A percentile compares a stretch with the other conserved stretches of the same genome.
These are phyloP conservation scores for Zeuzera pyrina DNA, from an alignment of 2,888 invertebrate species.

Conservation along the genomic window DNA sequence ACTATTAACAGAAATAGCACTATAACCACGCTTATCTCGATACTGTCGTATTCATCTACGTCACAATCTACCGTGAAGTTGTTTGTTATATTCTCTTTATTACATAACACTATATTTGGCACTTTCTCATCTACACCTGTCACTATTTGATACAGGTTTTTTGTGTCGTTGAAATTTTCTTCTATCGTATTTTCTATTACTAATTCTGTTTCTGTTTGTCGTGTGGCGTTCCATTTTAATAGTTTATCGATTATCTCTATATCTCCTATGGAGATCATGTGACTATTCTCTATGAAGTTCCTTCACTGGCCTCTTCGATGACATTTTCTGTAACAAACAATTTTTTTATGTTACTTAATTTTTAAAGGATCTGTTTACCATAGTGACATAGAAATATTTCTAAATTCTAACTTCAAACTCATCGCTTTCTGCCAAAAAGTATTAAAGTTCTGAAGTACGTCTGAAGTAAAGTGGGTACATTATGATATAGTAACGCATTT, in stretches of 20 bases:
- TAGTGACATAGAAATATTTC: too few relatives aligned
- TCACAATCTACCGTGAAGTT: conserved; percentile 18
- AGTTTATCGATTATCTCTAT: conserved; percentile 26
- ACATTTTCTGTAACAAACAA: conserved; percentile 48
- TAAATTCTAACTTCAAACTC: too few relatives aligned
- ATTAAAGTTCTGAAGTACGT: too few relatives aligned
- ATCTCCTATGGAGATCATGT: conserved; percentile 46
- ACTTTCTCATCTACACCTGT: conserved; percentile 21
- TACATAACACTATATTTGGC: conserved; percentile 16
- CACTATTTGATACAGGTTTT: conserved; percentile 39
- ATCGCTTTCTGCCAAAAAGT: too few relatives aligned
- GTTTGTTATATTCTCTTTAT: conserved; percentile 18
- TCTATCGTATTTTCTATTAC: conserved; percentile 39
- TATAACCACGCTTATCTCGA: conserved; percentile 75
- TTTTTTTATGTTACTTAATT: too few relatives aligned
- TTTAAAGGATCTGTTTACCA: too few relatives aligned
- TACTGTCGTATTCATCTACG: conserved; percentile 35
- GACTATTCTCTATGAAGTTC: conserved; percentile 21
- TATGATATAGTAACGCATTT: too few relatives aligned
- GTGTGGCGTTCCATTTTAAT: conserved; percentile 51
- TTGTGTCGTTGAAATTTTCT: conserved; percentile 38
- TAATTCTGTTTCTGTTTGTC: conserved; percentile 31
- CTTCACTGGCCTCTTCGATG: conserved; percentile 5
- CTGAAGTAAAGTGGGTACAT: too few relatives aligned
- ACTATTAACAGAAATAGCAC: conserved; percentile 79